phyloP scores from a whole-genome alignment of 92 coral and sea anemone species.

The Chrysogorgia sp. region DNA sequence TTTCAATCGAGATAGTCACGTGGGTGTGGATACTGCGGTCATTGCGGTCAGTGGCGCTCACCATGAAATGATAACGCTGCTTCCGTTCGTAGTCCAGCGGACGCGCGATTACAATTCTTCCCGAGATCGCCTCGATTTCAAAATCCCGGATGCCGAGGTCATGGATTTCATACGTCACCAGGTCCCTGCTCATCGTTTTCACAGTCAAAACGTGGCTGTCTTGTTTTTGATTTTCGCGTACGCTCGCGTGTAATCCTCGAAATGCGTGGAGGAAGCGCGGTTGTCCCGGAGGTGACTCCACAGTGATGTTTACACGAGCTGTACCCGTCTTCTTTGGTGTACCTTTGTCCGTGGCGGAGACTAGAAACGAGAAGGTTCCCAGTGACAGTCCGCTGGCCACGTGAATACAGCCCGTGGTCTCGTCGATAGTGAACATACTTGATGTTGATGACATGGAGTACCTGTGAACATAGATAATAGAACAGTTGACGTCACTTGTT shows the following conservation, averaged over 20 bases:
- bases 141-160: constrained; percentile 57
- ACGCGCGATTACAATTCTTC: constrained; percentile 64
- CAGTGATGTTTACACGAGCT: constrained; percentile 55
- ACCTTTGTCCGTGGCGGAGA: constrained; percentile 84
- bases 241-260: constrained; percentile 58
- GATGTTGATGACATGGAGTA: constrained; percentile 63
- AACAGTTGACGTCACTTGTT: too few species aligned
- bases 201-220: constrained; percentile 65
- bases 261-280: constrained; percentile 72
- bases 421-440: constrained; percentile 51
- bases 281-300: constrained; percentile 73
- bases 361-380: constrained; percentile 15
- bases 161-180: constrained; percentile 68
- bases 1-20: constrained; percentile 65
- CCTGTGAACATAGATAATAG: constrained; percentile 20
- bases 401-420: constrained; percentile 50
- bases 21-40: constrained; percentile 71
- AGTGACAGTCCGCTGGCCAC: constrained; percentile 31
- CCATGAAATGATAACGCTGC: constrained; percentile 67
- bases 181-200: constrained; percentile 75
- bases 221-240: constrained; percentile 65
- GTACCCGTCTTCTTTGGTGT: constrained; percentile 63
- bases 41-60: constrained; percentile 82
- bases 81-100: constrained; percentile 78
- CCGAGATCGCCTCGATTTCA: constrained; percentile 67